phyloP scores from a whole-genome alignment of 2,113 vertebrate genomes.

The Dipodomys merriami region DNA sequence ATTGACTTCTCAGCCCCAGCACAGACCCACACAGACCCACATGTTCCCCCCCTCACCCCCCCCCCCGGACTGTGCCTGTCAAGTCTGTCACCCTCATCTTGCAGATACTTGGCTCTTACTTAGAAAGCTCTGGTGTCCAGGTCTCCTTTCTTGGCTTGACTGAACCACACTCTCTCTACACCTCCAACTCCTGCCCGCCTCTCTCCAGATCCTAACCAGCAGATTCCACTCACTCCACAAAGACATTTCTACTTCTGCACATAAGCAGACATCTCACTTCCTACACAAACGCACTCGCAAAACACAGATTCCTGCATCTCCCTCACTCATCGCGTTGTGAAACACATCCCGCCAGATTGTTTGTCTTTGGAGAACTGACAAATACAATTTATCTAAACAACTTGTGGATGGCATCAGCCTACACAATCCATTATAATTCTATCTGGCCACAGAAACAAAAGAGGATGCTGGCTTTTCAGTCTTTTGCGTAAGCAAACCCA shows the following conservation, averaged over 20 bases:
- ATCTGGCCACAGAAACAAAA: background rate
- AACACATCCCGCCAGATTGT: background rate
- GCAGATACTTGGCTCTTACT: background rate
- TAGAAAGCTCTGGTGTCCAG: background rate
- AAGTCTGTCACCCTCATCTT: background rate
- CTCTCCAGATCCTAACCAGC: background rate
- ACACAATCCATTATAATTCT: conserved; percentile 3
- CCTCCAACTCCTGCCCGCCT: background rate
- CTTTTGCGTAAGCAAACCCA: background rate
- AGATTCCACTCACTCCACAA: background rate
- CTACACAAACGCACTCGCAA: background rate
- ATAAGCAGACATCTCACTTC: background rate
- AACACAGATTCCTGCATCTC: accelerated
- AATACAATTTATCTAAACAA: conserved; percentile 42
- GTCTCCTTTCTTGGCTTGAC: background rate
- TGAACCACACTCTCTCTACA: background rate
- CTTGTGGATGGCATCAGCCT: conserved; percentile 34
- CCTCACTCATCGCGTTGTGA: background rate
- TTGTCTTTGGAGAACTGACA: conserved; percentile 3
- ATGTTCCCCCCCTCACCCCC: background rate
- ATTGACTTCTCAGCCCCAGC: background rate
- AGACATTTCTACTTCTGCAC: background rate
- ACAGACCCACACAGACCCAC: too few relatives aligned
- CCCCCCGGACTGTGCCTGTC: background rate
- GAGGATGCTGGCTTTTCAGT: background rate